phyloP scores from a whole-genome alignment of 2,797 vertebrate species.

The Aulostomus chinensis region DNA sequence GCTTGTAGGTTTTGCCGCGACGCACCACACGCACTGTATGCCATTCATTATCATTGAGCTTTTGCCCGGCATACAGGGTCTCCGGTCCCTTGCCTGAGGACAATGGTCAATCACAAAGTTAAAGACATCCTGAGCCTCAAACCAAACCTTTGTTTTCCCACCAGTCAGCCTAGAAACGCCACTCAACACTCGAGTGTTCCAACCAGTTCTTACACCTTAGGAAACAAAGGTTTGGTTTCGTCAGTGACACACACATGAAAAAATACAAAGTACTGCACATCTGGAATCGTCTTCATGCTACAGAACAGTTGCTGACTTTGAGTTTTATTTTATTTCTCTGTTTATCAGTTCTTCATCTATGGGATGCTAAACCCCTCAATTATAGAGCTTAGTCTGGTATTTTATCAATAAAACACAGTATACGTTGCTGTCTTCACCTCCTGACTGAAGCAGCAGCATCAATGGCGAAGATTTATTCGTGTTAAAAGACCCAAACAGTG shows the following conservation, averaged over 20 bases:
- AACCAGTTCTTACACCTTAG: conserved; percentile 13
- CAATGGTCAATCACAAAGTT: conserved; percentile 84
- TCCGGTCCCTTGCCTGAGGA: conserved; percentile 98
- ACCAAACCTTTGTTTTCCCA: conserved; percentile 78
- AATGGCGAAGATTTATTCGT: no score
- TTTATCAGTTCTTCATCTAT: no score
- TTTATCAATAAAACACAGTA: no score
- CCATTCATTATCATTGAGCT: conserved; percentile 99
- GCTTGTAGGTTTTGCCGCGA: conserved; percentile 96
- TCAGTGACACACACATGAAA: conserved; percentile 43
- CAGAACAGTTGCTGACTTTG: no score
- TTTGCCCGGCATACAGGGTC: conserved; percentile 98
- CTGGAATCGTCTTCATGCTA: no score
- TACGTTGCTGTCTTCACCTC: no score
- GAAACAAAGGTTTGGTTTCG: conserved; percentile 75
- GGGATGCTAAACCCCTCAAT: no score
- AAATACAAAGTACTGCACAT: no score
- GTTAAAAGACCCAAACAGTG: no score
- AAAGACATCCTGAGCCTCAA: conserved; percentile 76
- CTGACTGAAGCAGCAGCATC: no score
- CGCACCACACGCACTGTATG: conserved; percentile 97
- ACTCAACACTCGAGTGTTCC: neutral
- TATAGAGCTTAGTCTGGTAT: no score
- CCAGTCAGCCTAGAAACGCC: conserved; percentile 2
- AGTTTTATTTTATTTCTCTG: no score